Evolutionary conservation across 2,113 vertebrate genomes (phyloP).

Genomic region (Coryphaenoides rupestris): DNA sequence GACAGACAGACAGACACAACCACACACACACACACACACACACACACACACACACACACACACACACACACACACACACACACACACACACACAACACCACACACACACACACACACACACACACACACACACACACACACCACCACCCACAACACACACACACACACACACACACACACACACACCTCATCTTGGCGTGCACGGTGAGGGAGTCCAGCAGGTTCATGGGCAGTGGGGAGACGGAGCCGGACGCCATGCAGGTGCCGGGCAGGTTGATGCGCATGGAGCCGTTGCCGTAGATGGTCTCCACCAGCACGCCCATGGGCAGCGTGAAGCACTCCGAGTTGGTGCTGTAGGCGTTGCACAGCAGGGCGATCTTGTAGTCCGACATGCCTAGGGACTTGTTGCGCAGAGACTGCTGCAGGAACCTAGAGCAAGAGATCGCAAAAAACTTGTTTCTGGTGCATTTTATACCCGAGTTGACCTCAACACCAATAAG

Average conservation of each 20-base stretch:
- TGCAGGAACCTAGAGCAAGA: conserved; percentile 86
- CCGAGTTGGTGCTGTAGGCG: conserved; percentile 97
- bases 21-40: too few species aligned
- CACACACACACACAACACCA: too few species aligned
- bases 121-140: neutral
- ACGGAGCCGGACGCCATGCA: conserved; percentile 92
- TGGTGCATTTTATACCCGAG: too few species aligned
- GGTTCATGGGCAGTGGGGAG: conserved; percentile 94
- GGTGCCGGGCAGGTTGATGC: conserved; percentile 89
- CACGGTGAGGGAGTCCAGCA: conserved; percentile 95
- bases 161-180: neutral
- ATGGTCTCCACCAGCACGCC: conserved; percentile 97
- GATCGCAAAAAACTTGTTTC: neutral
- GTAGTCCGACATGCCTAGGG: conserved; percentile 95
- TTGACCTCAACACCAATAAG: too few species aligned
- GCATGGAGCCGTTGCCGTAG: conserved; percentile 91
- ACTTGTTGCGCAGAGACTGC: conserved; percentile 94
- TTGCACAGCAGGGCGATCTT: conserved; percentile 98
- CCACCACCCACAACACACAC: neutral
- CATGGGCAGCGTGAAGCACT: conserved; percentile 98
- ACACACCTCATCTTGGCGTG: conserved; percentile 97
- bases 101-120: too few species aligned
- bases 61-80: too few species aligned
- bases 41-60: neutral
- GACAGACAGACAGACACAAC: too few species aligned